These are phyloP conservation scores for Parnassius smintheus DNA, from an alignment of 2,888 invertebrate genomes.

Conservation along the genomic window DNA sequence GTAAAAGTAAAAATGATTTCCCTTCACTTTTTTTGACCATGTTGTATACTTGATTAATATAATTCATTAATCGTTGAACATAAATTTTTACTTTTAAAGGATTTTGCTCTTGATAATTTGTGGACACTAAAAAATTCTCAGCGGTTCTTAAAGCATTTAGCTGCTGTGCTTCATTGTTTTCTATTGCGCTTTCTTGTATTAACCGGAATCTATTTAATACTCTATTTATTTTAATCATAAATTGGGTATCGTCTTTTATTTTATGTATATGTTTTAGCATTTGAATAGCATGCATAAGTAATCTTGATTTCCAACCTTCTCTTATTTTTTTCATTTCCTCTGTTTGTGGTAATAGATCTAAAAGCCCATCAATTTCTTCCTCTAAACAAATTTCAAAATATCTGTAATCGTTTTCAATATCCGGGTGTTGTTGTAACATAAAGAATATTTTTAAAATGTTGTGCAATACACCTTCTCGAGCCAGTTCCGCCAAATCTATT, in stretches of 20 bases:
- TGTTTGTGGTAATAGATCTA: slow-evolving; percentile 40
- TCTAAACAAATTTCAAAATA: slow-evolving; percentile 30
- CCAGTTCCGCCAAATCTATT: slow-evolving; percentile 19
- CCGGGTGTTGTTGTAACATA: slow-evolving; percentile 11
- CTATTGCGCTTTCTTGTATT: slow-evolving; percentile 20
- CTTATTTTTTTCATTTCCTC: slow-evolving; percentile 8
- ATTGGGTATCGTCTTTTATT: slow-evolving; percentile 7
- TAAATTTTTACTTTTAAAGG: slow-evolving; percentile 19
- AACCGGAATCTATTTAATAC: slow-evolving; percentile 14
- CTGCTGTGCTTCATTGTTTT: slow-evolving; percentile 22
- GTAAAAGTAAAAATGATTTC: slow-evolving; percentile 10
- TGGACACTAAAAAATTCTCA: slow-evolving; percentile 5
- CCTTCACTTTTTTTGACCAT: slow-evolving; percentile 5
- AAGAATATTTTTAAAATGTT: slow-evolving; percentile 21
- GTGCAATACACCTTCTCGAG: slow-evolving; percentile 20
- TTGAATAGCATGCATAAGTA: slow-evolving; percentile 18
- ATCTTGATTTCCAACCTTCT: slow-evolving; percentile 21
- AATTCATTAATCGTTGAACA: slow-evolving; percentile 14
- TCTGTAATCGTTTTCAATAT: slow-evolving; percentile 17
- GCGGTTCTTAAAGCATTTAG: slow-evolving; percentile 12
- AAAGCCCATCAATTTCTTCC: slow-evolving; percentile 41
- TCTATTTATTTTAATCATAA: slow-evolving; percentile 10
- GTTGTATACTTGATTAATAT: slow-evolving; percentile 13
- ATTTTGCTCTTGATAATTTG: slow-evolving; percentile 21
- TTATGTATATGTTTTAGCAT: slow-evolving; percentile 18